phyloP scores from a whole-genome alignment of 2,888 invertebrate genomes.

The Lepetodrilus schrolli region DNA sequence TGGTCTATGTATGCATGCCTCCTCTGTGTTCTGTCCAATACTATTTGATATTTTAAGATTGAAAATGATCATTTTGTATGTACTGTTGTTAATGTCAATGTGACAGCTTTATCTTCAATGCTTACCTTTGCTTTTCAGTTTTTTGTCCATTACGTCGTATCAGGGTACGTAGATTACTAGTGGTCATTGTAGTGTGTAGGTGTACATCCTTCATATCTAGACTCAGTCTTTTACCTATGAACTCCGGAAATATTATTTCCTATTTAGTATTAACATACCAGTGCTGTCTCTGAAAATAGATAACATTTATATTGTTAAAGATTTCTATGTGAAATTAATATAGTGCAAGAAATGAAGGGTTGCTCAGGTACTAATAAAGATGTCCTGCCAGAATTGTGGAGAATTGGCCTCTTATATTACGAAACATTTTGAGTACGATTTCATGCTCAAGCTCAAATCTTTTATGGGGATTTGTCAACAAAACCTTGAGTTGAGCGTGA shows the following conservation, averaged over 20 bases:
- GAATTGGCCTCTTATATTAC: too few relatives aligned
- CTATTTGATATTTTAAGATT: neutral
- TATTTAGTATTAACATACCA: too few relatives aligned
- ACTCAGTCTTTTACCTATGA: too few relatives aligned
- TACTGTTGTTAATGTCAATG: neutral
- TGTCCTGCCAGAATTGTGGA: too few relatives aligned
- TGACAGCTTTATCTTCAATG: neutral
- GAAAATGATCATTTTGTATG: neutral
- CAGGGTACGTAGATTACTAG: slow-evolving; percentile 9
- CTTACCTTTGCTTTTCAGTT: neutral
- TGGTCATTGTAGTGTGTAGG: neutral
- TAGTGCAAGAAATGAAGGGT: too few relatives aligned
- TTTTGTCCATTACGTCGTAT: slow-evolving; percentile 7
- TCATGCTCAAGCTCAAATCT: too few relatives aligned
- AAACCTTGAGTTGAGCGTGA: too few relatives aligned
- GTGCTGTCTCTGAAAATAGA: neutral
- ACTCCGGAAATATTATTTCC: too few relatives aligned
- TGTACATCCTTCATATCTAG: neutral
- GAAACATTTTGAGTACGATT: too few relatives aligned
- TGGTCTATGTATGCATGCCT: neutral
- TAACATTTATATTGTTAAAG: neutral
- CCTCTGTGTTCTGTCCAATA: neutral
- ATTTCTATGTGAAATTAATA: neutral
- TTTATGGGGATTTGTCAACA: too few relatives aligned
- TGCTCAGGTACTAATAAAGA: too few relatives aligned